Conservation (phyloP, 2,888 invertebrate species). For the Nudaria mundana region DNA sequence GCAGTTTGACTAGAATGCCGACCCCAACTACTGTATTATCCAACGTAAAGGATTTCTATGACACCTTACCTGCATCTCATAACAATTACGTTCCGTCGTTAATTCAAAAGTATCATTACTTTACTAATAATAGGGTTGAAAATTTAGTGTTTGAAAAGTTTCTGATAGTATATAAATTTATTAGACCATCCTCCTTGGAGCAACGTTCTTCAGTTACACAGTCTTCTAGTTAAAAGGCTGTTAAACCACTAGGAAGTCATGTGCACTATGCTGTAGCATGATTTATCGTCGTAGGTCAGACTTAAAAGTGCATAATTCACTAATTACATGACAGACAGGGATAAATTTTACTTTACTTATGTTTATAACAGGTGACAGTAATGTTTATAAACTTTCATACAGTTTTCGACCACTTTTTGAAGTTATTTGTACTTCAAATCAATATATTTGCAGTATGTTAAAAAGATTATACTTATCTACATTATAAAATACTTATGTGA, state of each 20-base stretch:
- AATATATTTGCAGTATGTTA: no score
- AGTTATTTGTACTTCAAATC: no score
- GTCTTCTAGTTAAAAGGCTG: conserved; percentile 52
- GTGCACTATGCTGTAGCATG: conserved; percentile 51
- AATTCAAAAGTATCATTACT: conserved; percentile 13
- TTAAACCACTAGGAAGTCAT: conserved; percentile 33
- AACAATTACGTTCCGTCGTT: conserved; percentile 25
- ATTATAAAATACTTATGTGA: no score
- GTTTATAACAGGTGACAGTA: no score
- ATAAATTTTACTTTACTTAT: no score
- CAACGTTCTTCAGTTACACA: conserved; percentile 33
- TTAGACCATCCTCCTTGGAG: conserved; percentile 39
- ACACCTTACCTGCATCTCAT: conserved; percentile 24
- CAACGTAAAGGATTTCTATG: no score
- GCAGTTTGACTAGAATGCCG: no score
- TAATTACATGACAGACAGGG: neutral
- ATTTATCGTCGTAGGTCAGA: conserved; percentile 35
- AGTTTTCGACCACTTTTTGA: no score
- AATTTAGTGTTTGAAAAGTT: conserved; percentile 13
- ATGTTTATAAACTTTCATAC: no score
- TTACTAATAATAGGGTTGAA: conserved; percentile 10
- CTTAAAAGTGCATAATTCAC: conserved; percentile 25
- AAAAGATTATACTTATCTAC: no score
- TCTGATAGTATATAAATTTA: conserved; percentile 43
- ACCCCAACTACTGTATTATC: no score